phyloP scores from a whole-genome alignment of 1,140 invertebrate genomes.

The Asobara japonica region DNA sequence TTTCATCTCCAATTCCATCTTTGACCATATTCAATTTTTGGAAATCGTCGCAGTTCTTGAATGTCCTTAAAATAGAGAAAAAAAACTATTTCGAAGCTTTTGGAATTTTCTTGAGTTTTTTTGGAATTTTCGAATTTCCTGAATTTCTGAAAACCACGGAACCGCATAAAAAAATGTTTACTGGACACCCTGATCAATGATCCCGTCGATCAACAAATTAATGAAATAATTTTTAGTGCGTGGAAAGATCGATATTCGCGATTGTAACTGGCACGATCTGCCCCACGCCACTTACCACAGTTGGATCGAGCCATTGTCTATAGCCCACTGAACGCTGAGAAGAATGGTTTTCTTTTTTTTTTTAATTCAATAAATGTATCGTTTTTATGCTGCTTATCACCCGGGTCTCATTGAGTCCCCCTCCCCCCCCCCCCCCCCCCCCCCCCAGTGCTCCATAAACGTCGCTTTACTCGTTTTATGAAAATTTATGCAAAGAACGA shows the following conservation, averaged over 20 bases:
- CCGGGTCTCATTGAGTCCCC: neutral
- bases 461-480: conserved; percentile 37
- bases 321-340: conserved; percentile 42
- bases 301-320: conserved; percentile 66
- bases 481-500: neutral
- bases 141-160: too few relatives aligned
- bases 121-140: too few relatives aligned
- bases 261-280: conserved; percentile 10
- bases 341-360: neutral
- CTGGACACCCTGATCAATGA: too few relatives aligned
- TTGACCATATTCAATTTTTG: too few relatives aligned
- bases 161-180: too few relatives aligned
- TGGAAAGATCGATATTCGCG: conserved; percentile 6
- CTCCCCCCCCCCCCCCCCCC: too few relatives aligned
- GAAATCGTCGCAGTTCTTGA: too few relatives aligned
- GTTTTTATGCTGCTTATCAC: neutral
- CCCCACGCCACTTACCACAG: conserved; percentile 52
- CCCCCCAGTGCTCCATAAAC: neutral
- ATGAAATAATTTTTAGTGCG: neutral
- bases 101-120: too few relatives aligned
- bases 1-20: too few relatives aligned
- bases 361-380: neutral
- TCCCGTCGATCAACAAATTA: neutral
- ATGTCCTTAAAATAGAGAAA: too few relatives aligned
- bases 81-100: too few relatives aligned